Base-by-base conservation (phyloP, 2,113 vertebrate species). In the Callipepla californica region DNA sequence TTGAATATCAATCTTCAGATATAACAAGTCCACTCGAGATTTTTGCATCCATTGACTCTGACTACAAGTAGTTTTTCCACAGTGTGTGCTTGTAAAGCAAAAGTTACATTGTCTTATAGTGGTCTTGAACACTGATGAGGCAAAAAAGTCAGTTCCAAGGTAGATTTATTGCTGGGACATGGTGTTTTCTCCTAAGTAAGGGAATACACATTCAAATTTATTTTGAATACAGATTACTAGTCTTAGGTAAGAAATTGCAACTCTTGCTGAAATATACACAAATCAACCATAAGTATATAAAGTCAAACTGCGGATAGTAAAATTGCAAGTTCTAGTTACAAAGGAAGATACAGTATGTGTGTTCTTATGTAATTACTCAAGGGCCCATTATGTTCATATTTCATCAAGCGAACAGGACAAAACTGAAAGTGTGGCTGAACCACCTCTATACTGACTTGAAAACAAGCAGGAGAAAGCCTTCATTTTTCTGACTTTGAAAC, bases 391-490 rank as follows among this genome's bases (percentile, higher is more conserved):
- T 4, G 0, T 7, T 67, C 57, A 4, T 32, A 47, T 50, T 62
- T 70, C 2, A 3, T 25, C 5, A 44, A 59, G 51, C 9, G 28
- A 28, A 45, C 67, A 78, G 8, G 4, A 3, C 7, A 68, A n/a
- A 83, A 32, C 17, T 2, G 11, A 2, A 62, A 66, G 1, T 20
- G 20, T 63, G 28, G 5, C 6, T 68, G 8, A 80, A 55, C 3
- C 23, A 69, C 7, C 9, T 69, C 65, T 48, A 2, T 34, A 40
- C 1, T 45, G 14, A 4, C 15, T 8, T 16, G 7, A 21, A 21
- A 58, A 32, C 45, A 34, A 84, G 16, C 4, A 23, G 4, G 7
- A 45, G n/a, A 53, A 83, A 42, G 2, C 0, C 1, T 34, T 50
- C 6, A 4, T 78, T n/a, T 3, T 74, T 48, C 61, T 55, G 4